Evolutionary conservation across 2,113 vertebrate genomes (phyloP).

Genomic region (Myiozetetes cayanensis): DNA sequence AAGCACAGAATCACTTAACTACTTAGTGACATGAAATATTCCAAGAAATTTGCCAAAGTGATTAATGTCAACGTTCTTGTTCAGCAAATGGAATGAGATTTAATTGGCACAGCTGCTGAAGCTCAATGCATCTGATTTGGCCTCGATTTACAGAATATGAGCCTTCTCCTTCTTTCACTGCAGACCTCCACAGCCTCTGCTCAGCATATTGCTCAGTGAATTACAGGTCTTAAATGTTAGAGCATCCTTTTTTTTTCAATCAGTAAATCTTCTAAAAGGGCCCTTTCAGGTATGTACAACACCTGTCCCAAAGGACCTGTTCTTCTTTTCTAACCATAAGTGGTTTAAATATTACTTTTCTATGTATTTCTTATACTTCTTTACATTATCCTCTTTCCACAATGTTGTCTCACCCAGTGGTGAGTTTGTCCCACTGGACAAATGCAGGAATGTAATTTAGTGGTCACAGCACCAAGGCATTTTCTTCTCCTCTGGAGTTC

Average conservation of each 20-base stretch:
- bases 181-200: neutral
- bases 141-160: neutral
- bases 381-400: neutral
- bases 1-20: constrained; percentile 4
- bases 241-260: neutral
- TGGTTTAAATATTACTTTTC: neutral
- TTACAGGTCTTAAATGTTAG: neutral
- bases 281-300: neutral
- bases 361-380: neutral
- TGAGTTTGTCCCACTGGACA: neutral
- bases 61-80: constrained; percentile 16
- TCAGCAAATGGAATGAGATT: constrained; percentile 34
- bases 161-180: neutral
- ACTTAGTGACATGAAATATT: neutral
- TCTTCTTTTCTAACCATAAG: neutral
- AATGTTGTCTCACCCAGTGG: accelerated
- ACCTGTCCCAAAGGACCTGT: neutral
- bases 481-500: neutral
- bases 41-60: constrained; percentile 29
- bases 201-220: neutral
- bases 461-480: neutral
- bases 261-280: neutral
- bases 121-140: constrained; percentile 18
- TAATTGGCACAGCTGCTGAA: constrained; percentile 41
- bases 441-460: neutral